Evolutionary conservation across 1,140 invertebrate genomes (phyloP), one percentile per base, ranked within the genome.

Genomic region (Pectinophora gossypiella): DNA sequence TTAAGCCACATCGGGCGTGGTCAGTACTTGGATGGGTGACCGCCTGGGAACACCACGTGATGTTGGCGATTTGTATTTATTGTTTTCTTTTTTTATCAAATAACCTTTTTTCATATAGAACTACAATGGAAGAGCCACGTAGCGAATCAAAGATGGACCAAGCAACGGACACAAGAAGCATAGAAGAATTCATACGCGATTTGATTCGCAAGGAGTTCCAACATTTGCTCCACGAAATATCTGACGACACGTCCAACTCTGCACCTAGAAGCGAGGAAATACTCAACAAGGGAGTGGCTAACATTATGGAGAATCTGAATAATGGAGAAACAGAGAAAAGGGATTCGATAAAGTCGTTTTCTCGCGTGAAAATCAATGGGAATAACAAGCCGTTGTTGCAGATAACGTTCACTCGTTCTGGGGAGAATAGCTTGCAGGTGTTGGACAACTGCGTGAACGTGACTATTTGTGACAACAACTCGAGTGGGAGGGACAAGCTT

Each of bases 341-440:
- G 38, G 66, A 73, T 0, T 12, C 63, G 0, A 19, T 68, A 1
- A 82, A 72, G 48, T 80, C 79, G 3, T 83, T 83, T 51, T 86
- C 83, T 0, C 61, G 70, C 4, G 69, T 86, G 0, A 86, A 82
- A 61, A 83, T 86, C 6, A 85, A 80, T 20, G 81, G 80, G 9
- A 86, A 85, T 43, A 83, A 84, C 47, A 86, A 86, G 50, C 83
- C 83, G 3, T 42, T 86, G 7, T 40, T 86, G 1, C 80, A 82
- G 35, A 84, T 86, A 19, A 86, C 80, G 0, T 86, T 86, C 21
- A 80, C 64, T 21, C 52, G 75, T 0, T 68, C 65, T 0, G 78
- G 77, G 0, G 83, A 86, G 51, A 84, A 84, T 15, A 80, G 66
- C 61, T 19, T 86, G 18, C 80, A 86, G 36, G 78, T 85, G 0